phyloP scores from a whole-genome alignment of 2,888 invertebrate species.

The Patella caerulea region DNA sequence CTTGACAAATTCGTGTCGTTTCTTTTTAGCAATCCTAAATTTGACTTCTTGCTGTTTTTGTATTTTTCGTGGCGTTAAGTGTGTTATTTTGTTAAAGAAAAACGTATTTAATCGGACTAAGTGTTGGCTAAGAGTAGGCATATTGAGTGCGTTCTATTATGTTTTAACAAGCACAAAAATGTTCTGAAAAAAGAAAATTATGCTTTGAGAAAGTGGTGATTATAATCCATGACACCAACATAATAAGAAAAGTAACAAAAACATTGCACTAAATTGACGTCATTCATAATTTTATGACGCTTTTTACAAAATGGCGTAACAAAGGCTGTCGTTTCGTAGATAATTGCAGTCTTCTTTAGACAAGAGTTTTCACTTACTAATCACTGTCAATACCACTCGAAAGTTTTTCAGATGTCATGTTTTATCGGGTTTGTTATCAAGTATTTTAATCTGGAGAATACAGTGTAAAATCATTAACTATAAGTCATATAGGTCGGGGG shows the following conservation, averaged over 20 bases:
- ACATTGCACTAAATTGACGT: constrained; percentile 9
- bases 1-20: constrained; percentile 10
- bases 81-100: too few species aligned
- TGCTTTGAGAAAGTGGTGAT: not conserved
- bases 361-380: not conserved
- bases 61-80: not conserved
- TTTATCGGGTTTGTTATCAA: not conserved
- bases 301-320: constrained; percentile 11
- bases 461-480: too few species aligned
- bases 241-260: constrained; percentile 5
- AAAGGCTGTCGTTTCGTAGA: not conserved
- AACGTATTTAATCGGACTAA: not conserved
- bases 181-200: too few species aligned
- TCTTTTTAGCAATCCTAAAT: constrained; percentile 5
- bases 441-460: not conserved
- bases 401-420: not conserved
- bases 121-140: not conserved
- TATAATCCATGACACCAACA: not conserved
- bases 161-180: too few species aligned
- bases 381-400: not conserved
- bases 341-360: not conserved
- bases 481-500: too few species aligned
- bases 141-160: too few species aligned
- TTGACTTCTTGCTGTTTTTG: constrained; percentile 10
- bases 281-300: constrained; percentile 2